Base-by-base conservation (phyloP, 2,113 vertebrate species). In the Passer montanus region DNA sequence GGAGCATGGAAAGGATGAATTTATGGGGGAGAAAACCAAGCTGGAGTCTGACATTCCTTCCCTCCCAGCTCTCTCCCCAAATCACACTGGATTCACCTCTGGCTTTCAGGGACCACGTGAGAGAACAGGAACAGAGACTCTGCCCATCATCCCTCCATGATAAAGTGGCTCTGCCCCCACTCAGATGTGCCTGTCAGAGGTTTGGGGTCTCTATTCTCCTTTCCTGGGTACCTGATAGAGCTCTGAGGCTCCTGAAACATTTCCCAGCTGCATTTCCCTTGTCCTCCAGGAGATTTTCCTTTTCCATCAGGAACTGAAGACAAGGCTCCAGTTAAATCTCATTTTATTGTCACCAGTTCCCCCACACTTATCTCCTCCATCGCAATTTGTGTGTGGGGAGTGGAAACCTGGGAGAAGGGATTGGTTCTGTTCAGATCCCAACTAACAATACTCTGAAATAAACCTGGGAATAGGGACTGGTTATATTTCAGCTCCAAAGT, bases 321-420 rank as follows among this genome's bases (percentile, higher is more conserved):
- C 69, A 89, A 56, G 22, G 64, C 60, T 95, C 39, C 73, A 20
- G 31, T 7, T 76, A 66, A 79, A 94, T 76, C 93, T 83, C 13
- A 0, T 76, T 95, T 95, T 73, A 66, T 79, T 94, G 77, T 37
- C 91, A 46, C 37, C 95, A 94, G 53, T 55, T 66, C 31, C 90
- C 76, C 85, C 23, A 10, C 78, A 9, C 49, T 59, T 49, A 50
- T 44, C 44, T 39, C 63, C 73, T 63, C 81, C 47, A 1, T 60
- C 84, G 10, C 10, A 23, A 12, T 53, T 24, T 49, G 13, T 9
- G 19, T 19, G 39, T 7, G 78, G 3, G 35, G 55, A 49, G 47
- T 24, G 63, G 1, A 68, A 91, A 72, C 47, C 66, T 78, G 77
- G 26, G 31, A 66, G 7, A 6, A 39, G 13, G 35, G 10, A 49